These are phyloP conservation scores for Promerops cafer DNA, from an alignment of 2,113 vertebrate species.

Conservation along the genomic window DNA sequence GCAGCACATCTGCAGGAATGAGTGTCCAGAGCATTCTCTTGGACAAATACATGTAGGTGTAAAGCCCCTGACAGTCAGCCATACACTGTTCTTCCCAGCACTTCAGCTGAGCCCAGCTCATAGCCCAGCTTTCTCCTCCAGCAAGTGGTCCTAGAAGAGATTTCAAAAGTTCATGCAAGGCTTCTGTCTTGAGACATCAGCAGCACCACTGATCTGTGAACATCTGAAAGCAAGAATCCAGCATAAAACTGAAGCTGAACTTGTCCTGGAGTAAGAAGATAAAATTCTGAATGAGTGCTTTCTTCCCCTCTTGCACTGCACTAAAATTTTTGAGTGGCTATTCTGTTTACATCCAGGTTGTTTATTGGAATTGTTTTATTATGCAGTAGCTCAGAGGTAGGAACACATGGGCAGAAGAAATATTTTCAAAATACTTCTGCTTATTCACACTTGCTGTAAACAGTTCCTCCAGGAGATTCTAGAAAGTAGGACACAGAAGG, in stretches of 20 bases:
- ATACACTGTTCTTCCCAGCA: background rate
- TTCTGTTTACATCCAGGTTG: background rate
- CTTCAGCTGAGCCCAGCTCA: background rate
- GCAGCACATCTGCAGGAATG: background rate
- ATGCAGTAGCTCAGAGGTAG: background rate
- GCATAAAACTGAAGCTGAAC: background rate
- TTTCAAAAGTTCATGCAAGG: background rate
- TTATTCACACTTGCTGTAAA: slow-evolving; percentile 56
- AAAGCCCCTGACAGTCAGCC: background rate
- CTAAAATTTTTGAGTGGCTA: background rate
- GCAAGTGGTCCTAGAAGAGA: background rate
- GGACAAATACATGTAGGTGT: rapidly evolving
- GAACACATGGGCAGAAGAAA: background rate
- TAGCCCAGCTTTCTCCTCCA: background rate
- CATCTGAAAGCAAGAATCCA: background rate
- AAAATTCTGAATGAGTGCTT: background rate
- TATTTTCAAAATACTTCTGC: slow-evolving; percentile 33
- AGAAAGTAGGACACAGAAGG: slow-evolving; percentile 53
- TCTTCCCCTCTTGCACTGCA: background rate
- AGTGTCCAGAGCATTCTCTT: background rate
- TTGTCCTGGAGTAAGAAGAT: background rate
- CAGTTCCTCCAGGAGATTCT: slow-evolving; percentile 39
- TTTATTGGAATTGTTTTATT: background rate
- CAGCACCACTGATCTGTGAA: background rate
- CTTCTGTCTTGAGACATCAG: background rate